phyloP scores from a whole-genome alignment of 1,140 invertebrate species.

The Zaprionus ghesquierei region DNA sequence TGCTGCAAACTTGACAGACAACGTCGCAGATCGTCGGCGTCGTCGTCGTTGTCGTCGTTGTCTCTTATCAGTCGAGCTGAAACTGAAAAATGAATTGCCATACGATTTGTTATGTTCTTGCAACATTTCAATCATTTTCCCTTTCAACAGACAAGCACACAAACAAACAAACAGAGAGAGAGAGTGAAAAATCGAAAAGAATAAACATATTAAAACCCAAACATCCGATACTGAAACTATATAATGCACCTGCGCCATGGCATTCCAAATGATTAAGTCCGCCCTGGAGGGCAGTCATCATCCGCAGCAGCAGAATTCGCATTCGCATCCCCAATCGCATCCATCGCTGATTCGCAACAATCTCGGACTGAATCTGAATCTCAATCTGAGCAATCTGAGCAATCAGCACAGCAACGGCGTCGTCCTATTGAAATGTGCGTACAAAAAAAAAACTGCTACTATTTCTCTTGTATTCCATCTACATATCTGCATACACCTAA shows the following conservation, averaged over 20 bases:
- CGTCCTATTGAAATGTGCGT: slow-evolving; percentile 74
- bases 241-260: slow-evolving; percentile 42
- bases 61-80: slow-evolving; percentile 18
- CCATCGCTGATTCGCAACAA: slow-evolving; percentile 15
- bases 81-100: not conserved
- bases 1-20: slow-evolving; percentile 2
- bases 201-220: not conserved
- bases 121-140: not conserved
- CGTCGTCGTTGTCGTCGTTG: not conserved
- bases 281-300: slow-evolving; percentile 49
- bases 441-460: too few species aligned
- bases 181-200: not conserved
- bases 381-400: not conserved
- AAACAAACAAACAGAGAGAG: not conserved
- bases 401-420: slow-evolving; percentile 61
- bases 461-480: slow-evolving; percentile 1
- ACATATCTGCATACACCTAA: not conserved
- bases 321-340: slow-evolving; percentile 13
- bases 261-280: slow-evolving; percentile 69
- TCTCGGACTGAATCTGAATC: slow-evolving; percentile 24
- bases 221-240: not conserved
- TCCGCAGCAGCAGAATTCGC: slow-evolving; percentile 16
- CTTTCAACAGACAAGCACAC: not conserved
- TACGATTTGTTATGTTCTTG: slow-evolving; percentile 14
- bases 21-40: not conserved